Evolutionary conservation across 2,888 invertebrate species (phyloP).

Genomic region (Limnephilus rhombicus): DNA sequence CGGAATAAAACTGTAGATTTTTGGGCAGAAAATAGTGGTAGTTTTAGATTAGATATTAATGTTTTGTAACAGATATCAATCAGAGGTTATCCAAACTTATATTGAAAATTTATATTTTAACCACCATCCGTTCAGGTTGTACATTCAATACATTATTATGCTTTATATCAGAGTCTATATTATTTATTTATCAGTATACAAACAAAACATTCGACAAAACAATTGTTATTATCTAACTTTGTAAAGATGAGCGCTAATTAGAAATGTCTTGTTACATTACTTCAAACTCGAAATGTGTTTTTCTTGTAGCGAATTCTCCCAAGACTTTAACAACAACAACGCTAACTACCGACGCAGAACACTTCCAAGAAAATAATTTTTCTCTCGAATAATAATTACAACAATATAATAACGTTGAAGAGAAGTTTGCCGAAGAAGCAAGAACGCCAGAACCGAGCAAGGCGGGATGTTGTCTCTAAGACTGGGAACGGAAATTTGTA

Average conservation of each 20-base stretch:
- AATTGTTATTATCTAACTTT: too few relatives aligned
- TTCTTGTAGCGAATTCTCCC: neutral
- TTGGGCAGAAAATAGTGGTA: too few relatives aligned
- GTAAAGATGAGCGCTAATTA: neutral
- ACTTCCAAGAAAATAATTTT: neutral
- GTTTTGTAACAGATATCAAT: too few relatives aligned
- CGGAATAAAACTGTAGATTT: too few relatives aligned
- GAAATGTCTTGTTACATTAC: neutral
- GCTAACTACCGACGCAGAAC: neutral
- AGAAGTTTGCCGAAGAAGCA: neutral
- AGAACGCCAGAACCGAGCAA: neutral
- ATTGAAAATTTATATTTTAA: too few relatives aligned
- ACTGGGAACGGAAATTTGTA: slow-evolving; percentile 32
- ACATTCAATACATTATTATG: too few relatives aligned
- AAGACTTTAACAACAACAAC: neutral
- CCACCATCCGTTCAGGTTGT: too few relatives aligned
- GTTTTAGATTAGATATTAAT: too few relatives aligned
- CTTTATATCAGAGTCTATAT: too few relatives aligned
- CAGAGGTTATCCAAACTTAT: too few relatives aligned
- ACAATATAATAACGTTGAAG: neutral
- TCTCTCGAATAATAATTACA: neutral
- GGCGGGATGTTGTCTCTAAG: neutral
- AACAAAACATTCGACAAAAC: too few relatives aligned
- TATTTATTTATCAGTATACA: too few relatives aligned
- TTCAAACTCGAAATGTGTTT: neutral